Base-by-base conservation (phyloP, 92 coral and sea anemone species). In the Palythoa grandis region DNA sequence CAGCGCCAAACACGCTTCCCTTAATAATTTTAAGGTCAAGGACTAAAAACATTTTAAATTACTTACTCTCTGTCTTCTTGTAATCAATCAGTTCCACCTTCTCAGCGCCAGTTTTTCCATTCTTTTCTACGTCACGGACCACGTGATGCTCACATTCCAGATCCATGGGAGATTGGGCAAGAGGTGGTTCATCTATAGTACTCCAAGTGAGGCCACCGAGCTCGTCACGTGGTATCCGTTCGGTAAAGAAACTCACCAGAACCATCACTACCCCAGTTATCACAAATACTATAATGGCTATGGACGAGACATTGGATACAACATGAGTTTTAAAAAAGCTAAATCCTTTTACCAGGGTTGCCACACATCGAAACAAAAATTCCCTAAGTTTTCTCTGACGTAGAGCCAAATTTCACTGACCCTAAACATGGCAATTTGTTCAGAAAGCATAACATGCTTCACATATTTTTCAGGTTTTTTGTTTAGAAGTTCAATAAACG, bases 191-290 rank as follows among this genome's bases (percentile, higher is more conserved):
- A 82, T 86, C 20, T 23, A 88, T 83, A 1, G 93, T 91, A 8
- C 87, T 80, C 93, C 93, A 91, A 12, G 93, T 91, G 22, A 91
- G 91, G 54, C 93, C 93, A 20, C 91, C 93, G 17, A 91, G 91
- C 77, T 91, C 91, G 43, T 91, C 93, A 70, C 85, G 90, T 17
- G 93, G 93, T 25, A 91, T 83, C 11, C 78, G 78, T 54, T 74
- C 60, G 0, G 93, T 88, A 11, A 91, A 54, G 50, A 77, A 84
- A 52, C 93, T 91, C 87, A 88, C 84, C 17, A 85, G 87, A 24
- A 91, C 87, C 83, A 91, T 91, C 74, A 91, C 91, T 22, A 88
- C 61, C 7, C 86, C 87, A 19, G 86, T 72, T 4, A 80, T 86
- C 47, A 47, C 92, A 72, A 89, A 85, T 16, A 89, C 86, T 39